A percentile compares a stretch with the other conserved stretches of the same genome.
phyloP scores from a whole-genome alignment of 92 coral and sea anemone genomes.

The Montipora capitata region DNA sequence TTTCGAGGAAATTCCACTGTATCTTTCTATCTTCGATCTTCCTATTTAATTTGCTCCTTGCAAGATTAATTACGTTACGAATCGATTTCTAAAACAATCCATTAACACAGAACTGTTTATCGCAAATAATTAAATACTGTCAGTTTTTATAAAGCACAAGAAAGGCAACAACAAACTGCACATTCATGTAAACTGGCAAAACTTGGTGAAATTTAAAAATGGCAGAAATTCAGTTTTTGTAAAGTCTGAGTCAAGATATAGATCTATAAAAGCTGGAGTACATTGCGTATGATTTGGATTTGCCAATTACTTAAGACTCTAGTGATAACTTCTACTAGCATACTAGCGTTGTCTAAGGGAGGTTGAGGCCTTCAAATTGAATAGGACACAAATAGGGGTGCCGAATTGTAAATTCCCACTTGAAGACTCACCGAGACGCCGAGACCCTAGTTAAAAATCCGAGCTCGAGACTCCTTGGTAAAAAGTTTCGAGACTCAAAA shows the following conservation, averaged over 20 bases:
- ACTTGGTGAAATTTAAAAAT: too few species aligned
- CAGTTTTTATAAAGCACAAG: not conserved
- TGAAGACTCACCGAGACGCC: too few species aligned
- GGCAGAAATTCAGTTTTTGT: too few species aligned
- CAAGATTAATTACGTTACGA: not conserved
- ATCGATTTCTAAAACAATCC: conserved; percentile 20
- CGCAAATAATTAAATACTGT: not conserved
- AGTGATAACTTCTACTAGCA: not conserved
- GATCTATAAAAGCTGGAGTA: not conserved
- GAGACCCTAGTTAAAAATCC: too few species aligned
- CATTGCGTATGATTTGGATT: not conserved
- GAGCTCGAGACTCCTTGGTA: too few species aligned
- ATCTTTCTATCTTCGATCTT: conserved; percentile 13
- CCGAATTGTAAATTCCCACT: too few species aligned
- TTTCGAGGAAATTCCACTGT: conserved; percentile 2
- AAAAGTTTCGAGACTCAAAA: too few species aligned
- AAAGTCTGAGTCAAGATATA: not conserved
- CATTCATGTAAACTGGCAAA: not conserved
- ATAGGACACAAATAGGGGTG: too few species aligned
- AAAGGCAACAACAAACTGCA: not conserved
- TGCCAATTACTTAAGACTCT: not conserved
- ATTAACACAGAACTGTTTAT: not conserved
- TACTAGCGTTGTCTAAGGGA: too few species aligned
- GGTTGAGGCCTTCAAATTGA: too few species aligned
- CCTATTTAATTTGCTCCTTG: conserved; percentile 22